Conservation (phyloP, 2,797 vertebrate genomes). For the Lagorchestes hirsutus region DNA sequence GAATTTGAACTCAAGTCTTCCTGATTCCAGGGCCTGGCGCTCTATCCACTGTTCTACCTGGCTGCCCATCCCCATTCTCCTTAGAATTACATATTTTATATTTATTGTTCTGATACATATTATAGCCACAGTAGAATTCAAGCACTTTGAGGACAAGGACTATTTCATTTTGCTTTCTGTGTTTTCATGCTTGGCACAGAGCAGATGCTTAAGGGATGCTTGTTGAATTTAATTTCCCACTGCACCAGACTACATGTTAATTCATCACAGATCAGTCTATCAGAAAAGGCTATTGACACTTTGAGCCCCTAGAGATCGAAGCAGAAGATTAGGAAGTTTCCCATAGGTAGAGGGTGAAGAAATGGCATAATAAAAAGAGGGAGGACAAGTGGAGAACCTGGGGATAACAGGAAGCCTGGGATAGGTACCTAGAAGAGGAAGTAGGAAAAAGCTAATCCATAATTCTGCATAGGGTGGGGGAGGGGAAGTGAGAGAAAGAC, state of each 20-base stretch:
- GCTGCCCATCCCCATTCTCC: background rate
- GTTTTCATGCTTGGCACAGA: no score
- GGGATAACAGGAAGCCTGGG: fast-evolving
- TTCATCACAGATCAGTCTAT: background rate
- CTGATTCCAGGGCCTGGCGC: background rate
- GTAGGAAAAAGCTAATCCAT: background rate
- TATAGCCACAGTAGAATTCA: background rate
- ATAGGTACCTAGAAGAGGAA: background rate
- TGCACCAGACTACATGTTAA: background rate
- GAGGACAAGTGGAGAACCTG: background rate
- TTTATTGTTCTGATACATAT: no score
- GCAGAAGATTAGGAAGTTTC: background rate
- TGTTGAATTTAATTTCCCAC: background rate
- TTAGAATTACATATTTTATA: background rate
- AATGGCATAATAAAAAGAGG: background rate
- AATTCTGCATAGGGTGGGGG: background rate
- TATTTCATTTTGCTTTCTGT: background rate
- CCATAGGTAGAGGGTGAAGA: background rate
- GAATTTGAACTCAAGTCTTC: background rate
- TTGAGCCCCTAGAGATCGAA: background rate
- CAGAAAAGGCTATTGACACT: background rate
- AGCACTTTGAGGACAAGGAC: background rate
- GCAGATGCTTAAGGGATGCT: no score
- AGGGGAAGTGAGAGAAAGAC: background rate
- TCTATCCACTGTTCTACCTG: background rate